Evolutionary conservation across 1,140 invertebrate species (phyloP).

Genomic region (Trypoxylus dichotomus): DNA sequence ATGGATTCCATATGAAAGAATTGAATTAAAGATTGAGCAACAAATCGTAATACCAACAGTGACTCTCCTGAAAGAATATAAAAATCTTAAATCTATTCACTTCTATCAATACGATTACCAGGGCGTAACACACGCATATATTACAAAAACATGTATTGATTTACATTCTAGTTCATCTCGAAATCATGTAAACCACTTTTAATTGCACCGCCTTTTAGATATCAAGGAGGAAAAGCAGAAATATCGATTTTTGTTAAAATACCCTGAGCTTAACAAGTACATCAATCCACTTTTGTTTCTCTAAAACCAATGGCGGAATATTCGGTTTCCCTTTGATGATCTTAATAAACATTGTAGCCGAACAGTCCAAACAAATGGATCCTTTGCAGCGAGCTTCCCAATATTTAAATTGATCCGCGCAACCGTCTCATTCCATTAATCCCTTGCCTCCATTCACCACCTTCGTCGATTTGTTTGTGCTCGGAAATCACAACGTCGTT

Average conservation of each 20-base stretch:
- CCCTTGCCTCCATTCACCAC: constrained; percentile 10
- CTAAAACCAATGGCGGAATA: background rate
- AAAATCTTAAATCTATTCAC: too few relatives aligned
- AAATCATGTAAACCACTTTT: too few relatives aligned
- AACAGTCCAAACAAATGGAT: constrained; percentile 17
- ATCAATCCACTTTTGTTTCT: constrained; percentile 17
- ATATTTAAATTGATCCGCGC: constrained; percentile 12
- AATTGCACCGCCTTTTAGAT: too few relatives aligned
- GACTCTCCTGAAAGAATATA: too few relatives aligned
- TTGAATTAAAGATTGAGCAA: too few relatives aligned
- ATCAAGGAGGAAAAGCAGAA: background rate
- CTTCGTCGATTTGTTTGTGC: constrained; percentile 2
- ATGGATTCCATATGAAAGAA: too few relatives aligned
- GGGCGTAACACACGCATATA: too few relatives aligned
- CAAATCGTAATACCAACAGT: too few relatives aligned
- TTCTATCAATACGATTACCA: too few relatives aligned
- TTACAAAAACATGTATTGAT: too few relatives aligned
- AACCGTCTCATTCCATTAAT: constrained; percentile 15
- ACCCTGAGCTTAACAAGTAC: background rate
- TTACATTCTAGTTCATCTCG: too few relatives aligned
- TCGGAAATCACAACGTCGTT: background rate
- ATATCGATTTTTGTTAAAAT: background rate
- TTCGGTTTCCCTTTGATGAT: constrained; percentile 4
- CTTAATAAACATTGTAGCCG: constrained; percentile 25
- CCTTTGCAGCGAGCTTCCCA: constrained; percentile 10